Conservation (phyloP, 2,113 vertebrate species). For the Daphoenositta chrysoptera region DNA sequence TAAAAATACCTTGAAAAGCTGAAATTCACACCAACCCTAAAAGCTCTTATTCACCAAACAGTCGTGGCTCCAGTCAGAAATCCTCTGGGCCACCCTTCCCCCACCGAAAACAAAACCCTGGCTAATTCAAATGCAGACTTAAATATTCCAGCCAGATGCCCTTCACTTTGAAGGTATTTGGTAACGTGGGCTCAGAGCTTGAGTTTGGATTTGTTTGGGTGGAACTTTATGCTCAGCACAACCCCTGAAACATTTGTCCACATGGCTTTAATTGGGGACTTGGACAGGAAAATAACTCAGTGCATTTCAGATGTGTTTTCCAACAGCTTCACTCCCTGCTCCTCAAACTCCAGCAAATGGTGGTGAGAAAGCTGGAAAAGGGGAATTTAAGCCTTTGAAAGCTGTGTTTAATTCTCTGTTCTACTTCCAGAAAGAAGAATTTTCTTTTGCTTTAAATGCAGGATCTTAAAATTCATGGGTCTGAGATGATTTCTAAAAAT, state of each 20-base stretch:
- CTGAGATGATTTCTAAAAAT: not conserved
- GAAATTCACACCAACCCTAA: not conserved
- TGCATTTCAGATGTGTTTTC: not conserved
- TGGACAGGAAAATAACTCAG: not conserved
- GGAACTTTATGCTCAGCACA: not conserved
- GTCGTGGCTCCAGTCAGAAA: not conserved
- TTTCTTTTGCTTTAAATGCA: not conserved
- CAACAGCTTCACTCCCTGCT: not conserved
- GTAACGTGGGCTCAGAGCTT: not conserved
- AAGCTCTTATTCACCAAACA: not conserved
- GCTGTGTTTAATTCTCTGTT: not conserved
- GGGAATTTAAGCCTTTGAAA: not conserved
- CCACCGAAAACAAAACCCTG: not conserved
- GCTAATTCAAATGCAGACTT: not conserved
- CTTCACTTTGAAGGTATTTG: not conserved
- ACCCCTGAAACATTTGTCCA: not conserved
- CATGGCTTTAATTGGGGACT: not conserved
- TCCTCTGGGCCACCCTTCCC: not conserved
- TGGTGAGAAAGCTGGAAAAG: not conserved
- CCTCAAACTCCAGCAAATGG: not conserved
- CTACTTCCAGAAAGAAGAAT: not conserved
- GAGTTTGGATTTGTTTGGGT: not conserved
- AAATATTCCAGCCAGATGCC: not conserved
- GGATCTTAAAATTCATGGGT: not conserved
- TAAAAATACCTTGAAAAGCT: not conserved